Evolutionary conservation across 2,113 vertebrate species (phyloP), one percentile per base, ranked within the genome.

Genomic region (Pseudorasbora parva): DNA sequence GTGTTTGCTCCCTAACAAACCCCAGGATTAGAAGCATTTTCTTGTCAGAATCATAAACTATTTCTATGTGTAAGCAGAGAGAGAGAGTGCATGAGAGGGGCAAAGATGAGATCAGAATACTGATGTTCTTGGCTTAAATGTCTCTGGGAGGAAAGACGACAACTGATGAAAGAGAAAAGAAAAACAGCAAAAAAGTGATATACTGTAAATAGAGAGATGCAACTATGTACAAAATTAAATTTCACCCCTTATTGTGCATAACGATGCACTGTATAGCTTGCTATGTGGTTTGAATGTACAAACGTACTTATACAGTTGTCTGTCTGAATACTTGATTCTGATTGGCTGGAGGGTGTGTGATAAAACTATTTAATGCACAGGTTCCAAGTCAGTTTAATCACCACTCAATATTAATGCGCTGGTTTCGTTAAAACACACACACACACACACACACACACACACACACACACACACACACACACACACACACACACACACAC

Each of bases 31-130:
- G 91, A 93, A 91, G 90, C 90, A 92, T 93, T 94, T 93, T 93
- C 92, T 89, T 93, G 92, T 94, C 93, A 94, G 89, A 84, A 83
- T 90, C 89, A 88, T 93, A 91, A 94, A 93, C 93, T 93, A 93
- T 93, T 93, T 93, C 92, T 93, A 93, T 93, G 91, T 92, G 89
- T 90, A 72, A 56, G 60, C 62, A 51, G 84, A 85, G 83, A 77
- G 77, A 37, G 78, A 62, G 73, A 78, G 72, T 8, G 64, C 9
- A 33, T 8, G 45, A 68, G 54, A 57, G 78, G 60, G 78, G 23
- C 59, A 80, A 51, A 91, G 90, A 92, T 92, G 91, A 91, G 91
- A 92, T 90, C 89, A 87, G 93, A 92, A 92, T 93, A 89, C 91
- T 91, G 92, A 93, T 93, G 68, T 82, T 62, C 78, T 86, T 77